These are phyloP conservation scores for Baryphthengus martii DNA, from an alignment of 2,113 vertebrate species.

Conservation along the genomic window DNA sequence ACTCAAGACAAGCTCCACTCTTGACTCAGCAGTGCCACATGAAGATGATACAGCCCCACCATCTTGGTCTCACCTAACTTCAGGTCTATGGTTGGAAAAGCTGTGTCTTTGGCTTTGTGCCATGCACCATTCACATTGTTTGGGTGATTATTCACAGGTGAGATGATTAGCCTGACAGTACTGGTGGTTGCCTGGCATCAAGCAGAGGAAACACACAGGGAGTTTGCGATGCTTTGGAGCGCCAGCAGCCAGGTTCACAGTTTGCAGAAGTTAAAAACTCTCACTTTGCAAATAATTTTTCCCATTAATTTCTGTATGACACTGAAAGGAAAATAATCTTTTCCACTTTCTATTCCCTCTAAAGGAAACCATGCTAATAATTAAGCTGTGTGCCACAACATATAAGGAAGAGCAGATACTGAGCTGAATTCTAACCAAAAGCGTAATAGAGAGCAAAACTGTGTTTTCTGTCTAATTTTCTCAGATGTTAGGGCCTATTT, in stretches of 20 bases:
- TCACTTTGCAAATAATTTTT: not conserved
- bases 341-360: not conserved
- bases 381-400: not conserved
- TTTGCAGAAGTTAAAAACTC: not conserved
- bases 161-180: not conserved
- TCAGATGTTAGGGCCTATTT: slow-evolving; percentile 67
- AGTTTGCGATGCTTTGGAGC: not conserved
- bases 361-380: not conserved
- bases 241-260: not conserved
- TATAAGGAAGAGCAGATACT: slow-evolving; percentile 35
- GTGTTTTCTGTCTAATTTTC: slow-evolving; percentile 56
- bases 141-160: rapidly evolving
- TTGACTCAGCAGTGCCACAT: rapidly evolving
- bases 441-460: not conserved
- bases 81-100: not conserved
- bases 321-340: not conserved
- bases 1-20: not conserved
- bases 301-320: not conserved
- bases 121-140: not conserved
- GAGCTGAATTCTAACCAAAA: slow-evolving; percentile 49
- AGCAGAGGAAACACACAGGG: not conserved
- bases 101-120: not conserved
- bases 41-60: not conserved
- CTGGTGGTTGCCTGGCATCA: not conserved
- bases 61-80: not conserved